These are phyloP conservation scores for Oedothorax gibbosus DNA, from an alignment of 1,140 invertebrate genomes.

Conservation along the genomic window DNA sequence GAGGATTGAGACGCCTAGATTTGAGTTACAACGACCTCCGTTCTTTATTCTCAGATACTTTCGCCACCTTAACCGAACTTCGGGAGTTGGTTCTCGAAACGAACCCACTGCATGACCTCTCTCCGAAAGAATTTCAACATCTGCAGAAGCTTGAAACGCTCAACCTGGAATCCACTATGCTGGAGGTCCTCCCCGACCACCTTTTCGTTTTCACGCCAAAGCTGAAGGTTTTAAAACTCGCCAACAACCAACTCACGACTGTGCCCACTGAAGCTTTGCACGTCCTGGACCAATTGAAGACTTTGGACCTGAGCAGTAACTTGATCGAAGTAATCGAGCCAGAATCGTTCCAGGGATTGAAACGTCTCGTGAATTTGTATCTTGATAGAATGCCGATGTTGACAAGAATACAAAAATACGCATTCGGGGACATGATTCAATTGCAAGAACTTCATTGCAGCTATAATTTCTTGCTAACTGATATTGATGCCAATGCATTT, in stretches of 20 bases:
- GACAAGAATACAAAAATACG: slow-evolving; percentile 55
- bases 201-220: slow-evolving; percentile 53
- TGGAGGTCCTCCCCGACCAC: slow-evolving; percentile 32
- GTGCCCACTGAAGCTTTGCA: slow-evolving; percentile 55
- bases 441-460: slow-evolving; percentile 54
- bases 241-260: slow-evolving; percentile 45
- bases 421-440: slow-evolving; percentile 60
- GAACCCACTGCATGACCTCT: slow-evolving; percentile 56
- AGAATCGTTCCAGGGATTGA: slow-evolving; percentile 55
- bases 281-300: slow-evolving; percentile 23
- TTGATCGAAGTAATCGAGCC: slow-evolving; percentile 43
- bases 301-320: slow-evolving; percentile 59
- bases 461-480: slow-evolving; percentile 40
- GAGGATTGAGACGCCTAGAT: slow-evolving; percentile 25
- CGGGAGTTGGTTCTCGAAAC: slow-evolving; percentile 36
- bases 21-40: slow-evolving; percentile 57
- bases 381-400: slow-evolving; percentile 58
- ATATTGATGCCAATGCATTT: slow-evolving; percentile 58
- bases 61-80: slow-evolving; percentile 17
- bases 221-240: slow-evolving; percentile 55
- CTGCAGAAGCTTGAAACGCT: slow-evolving; percentile 44
- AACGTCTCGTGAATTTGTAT: slow-evolving; percentile 17
- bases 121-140: slow-evolving; percentile 43
- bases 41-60: slow-evolving; percentile 18
- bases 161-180: slow-evolving; percentile 37